Percentiles rank a stretch among this genome's conserved stretches.
Conservation (phyloP, 2,888 invertebrate genomes). For the Pseudococcus longispinus region DNA sequence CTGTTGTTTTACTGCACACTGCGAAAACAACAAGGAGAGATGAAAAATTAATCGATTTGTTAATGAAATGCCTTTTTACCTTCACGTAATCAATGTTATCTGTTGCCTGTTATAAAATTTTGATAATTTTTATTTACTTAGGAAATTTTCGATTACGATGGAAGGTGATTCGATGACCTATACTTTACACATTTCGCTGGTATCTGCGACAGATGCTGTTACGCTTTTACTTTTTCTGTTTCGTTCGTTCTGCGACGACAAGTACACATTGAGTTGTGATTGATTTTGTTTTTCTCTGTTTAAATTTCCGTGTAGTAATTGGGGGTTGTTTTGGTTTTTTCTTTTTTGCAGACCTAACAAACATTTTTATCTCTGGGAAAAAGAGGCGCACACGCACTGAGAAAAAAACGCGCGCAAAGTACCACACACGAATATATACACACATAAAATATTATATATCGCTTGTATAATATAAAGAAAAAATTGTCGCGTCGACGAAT, state of each 20-base stretch:
- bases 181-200: constrained; percentile 26
- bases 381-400: constrained; percentile 54
- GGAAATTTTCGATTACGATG: too few relatives aligned
- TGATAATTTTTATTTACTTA: too few relatives aligned
- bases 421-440: constrained; percentile 49
- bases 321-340: constrained; percentile 49
- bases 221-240: background rate
- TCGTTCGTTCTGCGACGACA: background rate
- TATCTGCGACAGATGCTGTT: background rate
- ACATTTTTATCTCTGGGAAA: constrained; percentile 38
- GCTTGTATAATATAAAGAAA: constrained; percentile 38
- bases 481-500: constrained; percentile 48
- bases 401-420: constrained; percentile 51
- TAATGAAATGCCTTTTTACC: background rate
- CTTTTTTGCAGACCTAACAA: constrained; percentile 54
- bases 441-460: background rate
- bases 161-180: too few relatives aligned
- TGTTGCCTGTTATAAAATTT: too few relatives aligned
- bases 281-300: constrained; percentile 9
- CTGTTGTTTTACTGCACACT: too few relatives aligned
- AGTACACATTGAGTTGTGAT: background rate
- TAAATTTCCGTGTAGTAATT: constrained; percentile 45
- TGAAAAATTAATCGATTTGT: background rate
- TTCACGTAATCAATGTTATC: too few relatives aligned
- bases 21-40: background rate